Percentiles rank a stretch among this genome's conserved stretches.
Evolutionary conservation across 2,113 vertebrate genomes (phyloP).

Genomic region (Coryphaenoides rupestris): DNA sequence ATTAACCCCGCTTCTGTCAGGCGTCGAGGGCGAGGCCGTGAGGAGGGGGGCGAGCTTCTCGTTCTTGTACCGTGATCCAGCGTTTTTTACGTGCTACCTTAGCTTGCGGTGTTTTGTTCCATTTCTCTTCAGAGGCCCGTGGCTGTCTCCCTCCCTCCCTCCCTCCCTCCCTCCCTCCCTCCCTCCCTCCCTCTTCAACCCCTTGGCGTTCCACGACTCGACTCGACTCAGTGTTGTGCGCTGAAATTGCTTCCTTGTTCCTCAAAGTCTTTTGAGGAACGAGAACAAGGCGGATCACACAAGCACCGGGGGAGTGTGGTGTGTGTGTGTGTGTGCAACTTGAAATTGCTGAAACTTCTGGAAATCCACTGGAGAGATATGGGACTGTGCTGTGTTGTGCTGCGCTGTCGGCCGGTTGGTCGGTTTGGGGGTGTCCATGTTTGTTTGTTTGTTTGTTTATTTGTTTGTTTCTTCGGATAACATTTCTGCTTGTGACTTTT

Average conservation of each 20-base stretch:
- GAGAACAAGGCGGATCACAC: conserved; percentile 45
- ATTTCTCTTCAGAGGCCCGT: conserved; percentile 61
- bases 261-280: conserved; percentile 64
- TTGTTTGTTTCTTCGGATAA: no score
- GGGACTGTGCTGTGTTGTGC: conserved; percentile 18
- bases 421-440: no score
- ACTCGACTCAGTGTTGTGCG: conserved; percentile 60
- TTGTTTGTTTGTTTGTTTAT: no score
- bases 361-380: conserved; percentile 46
- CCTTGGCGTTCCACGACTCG: no score
- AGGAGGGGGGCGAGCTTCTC: conserved; percentile 53
- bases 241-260: conserved; percentile 73
- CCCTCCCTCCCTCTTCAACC: conserved; percentile 37
- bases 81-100: conserved; percentile 2
- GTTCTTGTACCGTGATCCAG: conserved; percentile 53
- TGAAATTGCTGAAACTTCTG: conserved; percentile 58
- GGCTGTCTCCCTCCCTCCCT: conserved; percentile 50
- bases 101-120: conserved; percentile 26
- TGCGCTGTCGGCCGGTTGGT: conserved; percentile 10
- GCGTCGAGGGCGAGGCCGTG: no score
- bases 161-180: conserved; percentile 47
- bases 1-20: conserved; percentile 33
- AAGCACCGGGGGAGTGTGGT: conserved; percentile 48
- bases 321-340: no score
- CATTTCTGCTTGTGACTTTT: no score